phyloP scores from a whole-genome alignment of 2,888 invertebrate genomes.

The Ditula angustiorana region DNA sequence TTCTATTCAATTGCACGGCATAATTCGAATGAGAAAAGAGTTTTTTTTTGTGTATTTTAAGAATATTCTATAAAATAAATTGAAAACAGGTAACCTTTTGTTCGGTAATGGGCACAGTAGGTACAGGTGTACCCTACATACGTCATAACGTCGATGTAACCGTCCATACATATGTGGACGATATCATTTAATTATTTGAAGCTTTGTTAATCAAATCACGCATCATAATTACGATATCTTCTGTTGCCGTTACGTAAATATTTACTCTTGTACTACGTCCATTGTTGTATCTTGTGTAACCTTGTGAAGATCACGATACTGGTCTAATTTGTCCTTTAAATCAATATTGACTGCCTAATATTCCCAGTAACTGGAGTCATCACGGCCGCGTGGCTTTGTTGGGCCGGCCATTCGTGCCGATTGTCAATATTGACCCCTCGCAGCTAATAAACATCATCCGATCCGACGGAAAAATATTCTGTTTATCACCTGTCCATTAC shows the following conservation, averaged over 20 bases:
- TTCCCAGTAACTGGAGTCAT: slow-evolving; percentile 24
- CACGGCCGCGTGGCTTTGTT: slow-evolving; percentile 13
- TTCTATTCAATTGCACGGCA: neutral
- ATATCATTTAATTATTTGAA: slow-evolving; percentile 36
- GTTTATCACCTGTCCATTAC: slow-evolving; percentile 54
- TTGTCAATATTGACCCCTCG: slow-evolving; percentile 30
- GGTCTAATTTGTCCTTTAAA: slow-evolving; percentile 25
- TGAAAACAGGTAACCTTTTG: slow-evolving; percentile 25
- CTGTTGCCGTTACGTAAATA: neutral
- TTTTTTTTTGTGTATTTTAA: neutral
- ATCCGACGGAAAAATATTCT: slow-evolving; percentile 56
- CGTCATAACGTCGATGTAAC: slow-evolving; percentile 38
- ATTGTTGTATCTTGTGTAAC: slow-evolving; percentile 13
- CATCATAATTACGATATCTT: neutral
- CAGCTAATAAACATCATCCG: slow-evolving; percentile 41
- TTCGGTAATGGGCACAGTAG: slow-evolving; percentile 50
- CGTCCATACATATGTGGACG: slow-evolving; percentile 18
- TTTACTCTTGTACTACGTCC: slow-evolving; percentile 1
- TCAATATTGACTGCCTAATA: slow-evolving; percentile 25
- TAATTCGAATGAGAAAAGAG: neutral
- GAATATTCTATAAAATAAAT: slow-evolving; percentile 21
- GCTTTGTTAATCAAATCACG: neutral
- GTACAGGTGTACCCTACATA: slow-evolving; percentile 59
- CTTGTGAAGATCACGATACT: slow-evolving; percentile 32
- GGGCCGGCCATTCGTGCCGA: slow-evolving; percentile 28